A percentile compares a stretch with the other conserved stretches of the same genome.
Evolutionary conservation across 2,797 vertebrate species (phyloP).

Genomic region (Galago senegalensis): DNA sequence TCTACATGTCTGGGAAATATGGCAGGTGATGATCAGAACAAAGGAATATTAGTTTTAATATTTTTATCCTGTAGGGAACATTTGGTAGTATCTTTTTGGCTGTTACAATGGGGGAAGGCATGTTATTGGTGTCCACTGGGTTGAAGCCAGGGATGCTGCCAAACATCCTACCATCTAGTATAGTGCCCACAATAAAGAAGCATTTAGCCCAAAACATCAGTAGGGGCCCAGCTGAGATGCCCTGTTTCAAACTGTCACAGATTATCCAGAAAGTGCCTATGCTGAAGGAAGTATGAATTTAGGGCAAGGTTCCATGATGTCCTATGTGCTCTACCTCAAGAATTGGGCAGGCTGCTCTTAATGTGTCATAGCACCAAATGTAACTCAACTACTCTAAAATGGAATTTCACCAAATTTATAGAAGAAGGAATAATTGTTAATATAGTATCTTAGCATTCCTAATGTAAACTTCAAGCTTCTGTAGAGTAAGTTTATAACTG

Average conservation of each 20-base stretch:
- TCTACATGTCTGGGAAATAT: not conserved
- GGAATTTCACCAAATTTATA: constrained; percentile 46
- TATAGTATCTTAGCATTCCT: constrained; percentile 21
- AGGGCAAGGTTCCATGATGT: not conserved
- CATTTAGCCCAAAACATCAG: not conserved
- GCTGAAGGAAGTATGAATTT: not conserved
- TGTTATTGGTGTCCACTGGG: not conserved
- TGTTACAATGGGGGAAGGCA: not conserved
- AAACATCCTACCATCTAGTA: not conserved
- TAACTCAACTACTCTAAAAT: constrained; percentile 20
- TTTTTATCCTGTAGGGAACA: not conserved
- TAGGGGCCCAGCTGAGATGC: not conserved
- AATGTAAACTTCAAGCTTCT: constrained; percentile 41
- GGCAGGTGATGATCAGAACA: not conserved
- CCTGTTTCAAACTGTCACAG: not conserved
- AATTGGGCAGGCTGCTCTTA: not conserved
- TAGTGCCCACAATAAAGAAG: not conserved
- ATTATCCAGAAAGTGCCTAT: constrained; percentile 9
- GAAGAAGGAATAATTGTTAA: constrained; percentile 1
- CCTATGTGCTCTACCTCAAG: not conserved
- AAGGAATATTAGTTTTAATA: constrained; percentile 29
- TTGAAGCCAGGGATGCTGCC: not conserved
- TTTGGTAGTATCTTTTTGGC: not conserved
- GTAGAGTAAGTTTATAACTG: not conserved
- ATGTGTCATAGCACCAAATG: not conserved